phyloP scores from a whole-genome alignment of 2,888 invertebrate species.

The Leptinotarsa haldemani region DNA sequence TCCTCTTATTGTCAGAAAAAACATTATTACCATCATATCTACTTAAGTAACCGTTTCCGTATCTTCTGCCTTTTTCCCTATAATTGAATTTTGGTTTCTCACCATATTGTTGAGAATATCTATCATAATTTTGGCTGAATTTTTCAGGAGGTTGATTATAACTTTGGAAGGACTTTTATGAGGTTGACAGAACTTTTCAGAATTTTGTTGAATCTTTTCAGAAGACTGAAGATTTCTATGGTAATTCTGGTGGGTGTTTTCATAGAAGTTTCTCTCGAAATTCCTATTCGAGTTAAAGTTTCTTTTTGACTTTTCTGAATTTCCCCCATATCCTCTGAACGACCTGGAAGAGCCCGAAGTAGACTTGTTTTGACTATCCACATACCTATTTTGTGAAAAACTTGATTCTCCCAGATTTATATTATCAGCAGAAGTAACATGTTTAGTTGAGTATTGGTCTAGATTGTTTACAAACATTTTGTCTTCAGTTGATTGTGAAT shows the following conservation, averaged over 20 bases:
- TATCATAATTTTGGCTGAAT: neutral
- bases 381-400: conserved; percentile 1
- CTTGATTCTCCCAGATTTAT: conserved; percentile 16
- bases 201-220: conserved; percentile 41
- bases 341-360: neutral
- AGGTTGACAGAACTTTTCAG: conserved; percentile 26
- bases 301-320: conserved; percentile 18
- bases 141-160: conserved; percentile 34
- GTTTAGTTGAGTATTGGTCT: neutral
- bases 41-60: conserved; percentile 43
- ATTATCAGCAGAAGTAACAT: neutral
- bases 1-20: conserved; percentile 29
- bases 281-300: neutral
- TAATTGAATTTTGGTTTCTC: conserved; percentile 53
- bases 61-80: conserved; percentile 46
- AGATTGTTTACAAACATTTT: conserved; percentile 16
- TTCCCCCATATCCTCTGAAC: conserved; percentile 11
- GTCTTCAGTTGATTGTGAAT: conserved; percentile 6
- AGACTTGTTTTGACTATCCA: neutral
- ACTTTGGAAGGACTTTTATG: conserved; percentile 19
- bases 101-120: conserved; percentile 37
- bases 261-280: neutral
- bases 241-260: neutral
- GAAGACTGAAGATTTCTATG: conserved; percentile 34
- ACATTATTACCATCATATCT: conserved; percentile 23